Evolutionary conservation across 1,140 invertebrate species (phyloP), one percentile per base, ranked within the genome.

Genomic region (Dendrolimus kikuchii): DNA sequence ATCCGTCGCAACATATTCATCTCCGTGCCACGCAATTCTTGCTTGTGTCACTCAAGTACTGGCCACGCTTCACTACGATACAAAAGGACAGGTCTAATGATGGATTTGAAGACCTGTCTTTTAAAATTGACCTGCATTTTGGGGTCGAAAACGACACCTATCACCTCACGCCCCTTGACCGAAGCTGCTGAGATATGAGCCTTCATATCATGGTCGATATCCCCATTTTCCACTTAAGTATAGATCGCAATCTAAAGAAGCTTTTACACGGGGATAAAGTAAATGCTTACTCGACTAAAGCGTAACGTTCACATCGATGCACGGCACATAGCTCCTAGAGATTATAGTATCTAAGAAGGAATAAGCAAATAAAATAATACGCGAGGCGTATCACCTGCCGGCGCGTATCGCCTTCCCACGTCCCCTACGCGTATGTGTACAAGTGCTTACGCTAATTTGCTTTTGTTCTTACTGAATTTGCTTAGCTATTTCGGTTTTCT

Each of bases 341-440:
- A 72, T 74, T 73, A 66, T 65, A 62, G 55, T 70, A 68, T 71
- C 66, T 71, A 70, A 71, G 64, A 64, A 59, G 46, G 62, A 70
- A 69, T 69, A 68, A 67, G 67, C 68, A 74, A 83, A 83, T 78
- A 79, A 74, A 80, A 63, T 76, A 66, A 77, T 64, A 69, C 53
- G 53, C 57, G 51, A 65, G 41, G 47, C 54, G 53, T 64, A 64
- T 74, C 78, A 84, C 79, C 79, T 82, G 81, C 51, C 68, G 57
- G 51, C 42, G 50, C 51, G 50, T 51, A 46, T 46, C 57, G 48
- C 44, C 51, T 79, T 85, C 81, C 71, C 81, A 85, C 78, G 71
- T 71, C 65, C 57, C 66, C 69, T 60, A 74, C 58, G 62, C 62
- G 69, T 70, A 59, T 52, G 41, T 60, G 41, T 60, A 49, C 47